Evolutionary conservation across 1,140 invertebrate genomes (phyloP).

Genomic region (Calephelis virginiensis): DNA sequence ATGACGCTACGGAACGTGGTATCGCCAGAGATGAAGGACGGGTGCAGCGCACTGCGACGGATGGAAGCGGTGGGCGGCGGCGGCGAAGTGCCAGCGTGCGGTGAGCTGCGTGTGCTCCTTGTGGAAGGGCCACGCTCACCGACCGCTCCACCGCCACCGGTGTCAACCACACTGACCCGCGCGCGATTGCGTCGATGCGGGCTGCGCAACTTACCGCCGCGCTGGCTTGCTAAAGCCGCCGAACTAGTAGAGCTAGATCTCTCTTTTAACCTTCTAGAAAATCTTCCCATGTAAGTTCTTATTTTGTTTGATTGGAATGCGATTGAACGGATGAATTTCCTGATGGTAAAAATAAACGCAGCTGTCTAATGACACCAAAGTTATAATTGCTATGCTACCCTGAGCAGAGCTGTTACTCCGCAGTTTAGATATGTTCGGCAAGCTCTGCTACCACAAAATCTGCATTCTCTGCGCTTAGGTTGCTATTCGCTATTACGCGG

Average conservation of each 20-base stretch:
- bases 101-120: slow-evolving; percentile 23
- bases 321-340: too few relatives aligned
- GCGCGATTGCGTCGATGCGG: not conserved
- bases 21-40: not conserved
- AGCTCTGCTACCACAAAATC: too few relatives aligned
- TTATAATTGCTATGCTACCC: too few relatives aligned
- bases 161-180: too few relatives aligned
- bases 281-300: slow-evolving; percentile 28
- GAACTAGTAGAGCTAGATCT: slow-evolving; percentile 29
- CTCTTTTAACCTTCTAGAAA: slow-evolving; percentile 31
- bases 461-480: too few relatives aligned
- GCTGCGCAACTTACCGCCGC: slow-evolving; percentile 20
- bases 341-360: too few relatives aligned
- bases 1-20: slow-evolving; percentile 11
- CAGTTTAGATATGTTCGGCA: too few relatives aligned
- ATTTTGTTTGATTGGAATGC: too few relatives aligned
- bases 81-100: slow-evolving; percentile 24
- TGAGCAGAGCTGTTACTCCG: too few relatives aligned
- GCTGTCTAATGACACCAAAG: too few relatives aligned
- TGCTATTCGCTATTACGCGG: too few relatives aligned
- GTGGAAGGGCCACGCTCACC: slow-evolving; percentile 26
- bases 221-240: slow-evolving; percentile 26
- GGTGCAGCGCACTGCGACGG: slow-evolving; percentile 6
- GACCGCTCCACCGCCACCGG: slow-evolving; percentile 10
- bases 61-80: not conserved